Percentiles rank a stretch among this genome's conserved stretches.
These are phyloP conservation scores for Latrodectus elegans DNA, from an alignment of 2,888 invertebrate species.

Conservation along the genomic window DNA sequence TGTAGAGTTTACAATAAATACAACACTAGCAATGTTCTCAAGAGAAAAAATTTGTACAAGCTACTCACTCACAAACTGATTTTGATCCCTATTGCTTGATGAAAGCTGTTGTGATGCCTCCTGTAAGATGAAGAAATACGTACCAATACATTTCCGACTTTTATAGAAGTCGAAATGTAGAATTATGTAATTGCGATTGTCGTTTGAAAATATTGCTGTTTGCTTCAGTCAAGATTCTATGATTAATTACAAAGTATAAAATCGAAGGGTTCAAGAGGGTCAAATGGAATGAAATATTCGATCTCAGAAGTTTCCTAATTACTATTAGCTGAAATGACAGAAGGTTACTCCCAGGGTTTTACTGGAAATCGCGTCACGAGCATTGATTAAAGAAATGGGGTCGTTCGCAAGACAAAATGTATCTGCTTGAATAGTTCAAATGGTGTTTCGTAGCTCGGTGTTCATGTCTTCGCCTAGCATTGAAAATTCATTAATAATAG, in stretches of 20 bases:
- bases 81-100: neutral
- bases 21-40: neutral
- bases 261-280: neutral
- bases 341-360: neutral
- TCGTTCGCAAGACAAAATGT: neutral
- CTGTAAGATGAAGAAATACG: neutral
- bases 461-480: neutral
- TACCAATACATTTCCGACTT: neutral
- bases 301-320: neutral
- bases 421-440: neutral
- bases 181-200: neutral
- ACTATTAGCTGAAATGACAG: neutral
- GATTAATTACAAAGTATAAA: neutral
- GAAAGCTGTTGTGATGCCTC: neutral
- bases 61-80: neutral
- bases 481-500: neutral
- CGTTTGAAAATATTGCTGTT: neutral
- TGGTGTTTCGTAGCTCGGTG: neutral
- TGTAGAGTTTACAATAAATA: neutral
- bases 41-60: neutral
- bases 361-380: neutral
- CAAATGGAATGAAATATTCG: neutral
- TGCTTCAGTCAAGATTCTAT: neutral
- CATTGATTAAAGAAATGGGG: neutral
- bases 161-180: neutral